phyloP scores from a whole-genome alignment of 2,888 invertebrate species.

The Entomobrya multifasciata region DNA sequence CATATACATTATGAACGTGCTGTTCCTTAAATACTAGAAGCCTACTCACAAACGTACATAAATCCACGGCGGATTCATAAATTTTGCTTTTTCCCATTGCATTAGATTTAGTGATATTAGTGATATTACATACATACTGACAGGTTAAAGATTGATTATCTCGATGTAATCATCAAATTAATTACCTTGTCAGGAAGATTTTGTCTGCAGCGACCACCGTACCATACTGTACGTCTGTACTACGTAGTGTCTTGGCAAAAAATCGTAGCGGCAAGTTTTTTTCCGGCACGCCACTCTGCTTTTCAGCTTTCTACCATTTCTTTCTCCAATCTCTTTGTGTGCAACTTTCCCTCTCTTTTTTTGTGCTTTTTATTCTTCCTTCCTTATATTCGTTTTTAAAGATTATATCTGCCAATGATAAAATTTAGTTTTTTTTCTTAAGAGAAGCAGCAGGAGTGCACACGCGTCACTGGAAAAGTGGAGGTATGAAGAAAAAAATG shows the following conservation, averaged over 20 bases:
- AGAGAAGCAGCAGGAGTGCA: constrained; percentile 13
- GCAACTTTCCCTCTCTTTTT: neutral
- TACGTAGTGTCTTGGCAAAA: constrained; percentile 10
- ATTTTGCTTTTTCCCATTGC: neutral
- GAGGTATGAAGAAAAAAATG: constrained; percentile 29
- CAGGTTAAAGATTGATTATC: constrained; percentile 70
- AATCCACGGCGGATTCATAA: neutral
- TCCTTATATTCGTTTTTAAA: neutral
- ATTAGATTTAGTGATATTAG: constrained; percentile 56
- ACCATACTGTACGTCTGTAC: too few relatives aligned
- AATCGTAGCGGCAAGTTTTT: constrained; percentile 25
- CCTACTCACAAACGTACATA: constrained; percentile 8
- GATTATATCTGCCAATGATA: constrained; percentile 43
- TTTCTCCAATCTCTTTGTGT: too few relatives aligned
- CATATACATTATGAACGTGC: too few relatives aligned
- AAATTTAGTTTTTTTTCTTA: constrained; percentile 46
- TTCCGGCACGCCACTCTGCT: constrained; percentile 10
- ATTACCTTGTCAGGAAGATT: constrained; percentile 70
- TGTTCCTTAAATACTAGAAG: constrained; percentile 50
- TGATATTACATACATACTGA: constrained; percentile 58
- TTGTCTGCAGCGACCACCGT: constrained; percentile 58
- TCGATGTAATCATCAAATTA: constrained; percentile 67
- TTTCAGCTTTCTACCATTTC: constrained; percentile 26
- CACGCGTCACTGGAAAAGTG: neutral
- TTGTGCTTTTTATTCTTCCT: constrained; percentile 32